phyloP scores from a whole-genome alignment of 2,113 vertebrate species.

The Clarias magur region DNA sequence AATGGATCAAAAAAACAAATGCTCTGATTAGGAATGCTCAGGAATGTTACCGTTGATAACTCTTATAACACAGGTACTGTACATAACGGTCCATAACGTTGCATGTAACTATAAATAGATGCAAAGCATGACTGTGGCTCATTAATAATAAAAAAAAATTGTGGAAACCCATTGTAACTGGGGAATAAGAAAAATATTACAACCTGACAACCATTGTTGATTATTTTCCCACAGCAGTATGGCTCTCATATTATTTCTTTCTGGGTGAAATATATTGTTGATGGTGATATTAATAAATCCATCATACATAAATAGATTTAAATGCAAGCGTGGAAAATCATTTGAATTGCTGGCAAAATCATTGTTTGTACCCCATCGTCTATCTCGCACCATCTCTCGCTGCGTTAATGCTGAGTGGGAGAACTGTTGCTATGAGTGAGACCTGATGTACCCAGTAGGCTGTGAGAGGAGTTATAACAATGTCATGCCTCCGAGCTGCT shows the following conservation, averaged over 20 bases:
- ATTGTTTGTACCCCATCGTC: background rate
- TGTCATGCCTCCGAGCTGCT: slow-evolving; percentile 13
- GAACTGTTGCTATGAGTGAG: slow-evolving; percentile 41
- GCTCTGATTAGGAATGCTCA: background rate
- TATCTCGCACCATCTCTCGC: background rate
- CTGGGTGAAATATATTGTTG: background rate
- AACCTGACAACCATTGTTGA: background rate
- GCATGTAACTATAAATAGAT: background rate
- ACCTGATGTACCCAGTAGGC: slow-evolving; percentile 10
- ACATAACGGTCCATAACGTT: background rate
- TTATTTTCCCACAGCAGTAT: background rate
- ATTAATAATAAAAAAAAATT: background rate
- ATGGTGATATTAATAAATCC: background rate
- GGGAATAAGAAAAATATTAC: background rate
- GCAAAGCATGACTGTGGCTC: background rate
- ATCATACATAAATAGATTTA: background rate
- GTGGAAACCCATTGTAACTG: background rate
- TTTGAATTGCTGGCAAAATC: background rate
- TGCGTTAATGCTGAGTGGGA: background rate
- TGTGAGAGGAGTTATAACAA: slow-evolving; percentile 17
- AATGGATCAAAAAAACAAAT: background rate
- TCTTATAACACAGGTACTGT: background rate
- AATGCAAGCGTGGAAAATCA: slow-evolving; percentile 8
- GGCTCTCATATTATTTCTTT: background rate
- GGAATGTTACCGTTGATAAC: background rate